A percentile compares a stretch with the other conserved stretches of the same genome.
These are phyloP conservation scores for Euplexia lucipara DNA, from an alignment of 2,888 invertebrate species.

Conservation along the genomic window DNA sequence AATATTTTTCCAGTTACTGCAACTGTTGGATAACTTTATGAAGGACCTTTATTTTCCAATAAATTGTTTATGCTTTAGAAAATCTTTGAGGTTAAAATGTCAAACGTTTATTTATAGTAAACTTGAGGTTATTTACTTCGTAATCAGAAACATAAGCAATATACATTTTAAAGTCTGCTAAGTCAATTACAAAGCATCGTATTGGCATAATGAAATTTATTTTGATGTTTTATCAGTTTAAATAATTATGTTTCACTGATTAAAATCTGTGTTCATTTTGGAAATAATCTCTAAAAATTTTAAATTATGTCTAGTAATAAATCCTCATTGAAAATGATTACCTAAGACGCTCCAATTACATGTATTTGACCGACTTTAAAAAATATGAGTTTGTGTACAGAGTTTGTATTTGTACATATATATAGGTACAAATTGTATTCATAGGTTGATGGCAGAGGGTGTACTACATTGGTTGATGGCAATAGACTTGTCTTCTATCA, in stretches of 20 bases:
- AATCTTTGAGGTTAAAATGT: background rate
- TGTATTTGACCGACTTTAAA: no score
- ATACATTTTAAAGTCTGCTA: slow-evolving; percentile 8
- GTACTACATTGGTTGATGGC: no score
- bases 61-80: background rate
- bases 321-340: no score
- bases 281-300: background rate
- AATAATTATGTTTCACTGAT: no score
- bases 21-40: background rate
- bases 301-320: no score
- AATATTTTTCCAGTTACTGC: slow-evolving; percentile 27
- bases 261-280: background rate
- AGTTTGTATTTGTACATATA: no score
- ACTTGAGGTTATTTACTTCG: background rate
- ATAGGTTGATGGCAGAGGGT: no score
- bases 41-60: background rate
- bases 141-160: background rate
- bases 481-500: no score
- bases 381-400: no score
- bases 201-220: slow-evolving; percentile 2
- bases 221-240: background rate
- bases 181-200: background rate
- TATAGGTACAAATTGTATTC: no score
- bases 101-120: background rate
- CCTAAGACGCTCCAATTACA: no score